A percentile compares a stretch with the other conserved stretches of the same genome.
Conservation (phyloP, 2,888 invertebrate species). For the Parelbella ahira region DNA sequence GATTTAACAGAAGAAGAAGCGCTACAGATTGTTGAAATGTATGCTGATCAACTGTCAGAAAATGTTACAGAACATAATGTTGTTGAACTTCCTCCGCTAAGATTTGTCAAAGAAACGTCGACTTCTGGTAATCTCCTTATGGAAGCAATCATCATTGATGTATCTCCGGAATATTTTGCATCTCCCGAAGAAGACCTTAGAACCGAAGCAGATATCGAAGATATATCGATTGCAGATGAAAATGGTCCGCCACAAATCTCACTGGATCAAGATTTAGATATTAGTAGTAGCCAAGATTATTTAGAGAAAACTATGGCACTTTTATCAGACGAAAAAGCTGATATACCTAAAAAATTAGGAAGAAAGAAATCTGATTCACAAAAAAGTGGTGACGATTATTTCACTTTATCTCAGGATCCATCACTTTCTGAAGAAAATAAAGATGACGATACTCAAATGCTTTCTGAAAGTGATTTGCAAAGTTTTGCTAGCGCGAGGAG, state of each 20-base stretch:
- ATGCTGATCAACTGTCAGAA: slow-evolving; percentile 94
- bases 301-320: slow-evolving; percentile 69
- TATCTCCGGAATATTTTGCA: slow-evolving; percentile 90
- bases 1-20: slow-evolving; percentile 96
- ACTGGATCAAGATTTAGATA: slow-evolving; percentile 66
- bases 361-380: slow-evolving; percentile 84
- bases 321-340: slow-evolving; percentile 75
- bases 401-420: slow-evolving; percentile 82
- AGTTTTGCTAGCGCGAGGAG: slow-evolving; percentile 85
- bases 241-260: slow-evolving; percentile 67
- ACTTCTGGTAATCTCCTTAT: slow-evolving; percentile 92
- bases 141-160: slow-evolving; percentile 95
- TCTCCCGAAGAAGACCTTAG: slow-evolving; percentile 89
- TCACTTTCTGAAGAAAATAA: slow-evolving; percentile 82
- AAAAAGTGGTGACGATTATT: slow-evolving; percentile 82
- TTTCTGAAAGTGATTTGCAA: slow-evolving; percentile 82
- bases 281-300: slow-evolving; percentile 75
- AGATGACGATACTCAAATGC: slow-evolving; percentile 80
- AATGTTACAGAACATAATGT: slow-evolving; percentile 92
- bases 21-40: slow-evolving; percentile 95
- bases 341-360: slow-evolving; percentile 78
- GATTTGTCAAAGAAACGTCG: slow-evolving; percentile 94
- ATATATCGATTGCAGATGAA: slow-evolving; percentile 90
- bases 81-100: slow-evolving; percentile 91
- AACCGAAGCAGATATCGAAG: slow-evolving; percentile 93